Conservation (phyloP, 2,797 vertebrate genomes). For the Lagorchestes hirsutus region DNA sequence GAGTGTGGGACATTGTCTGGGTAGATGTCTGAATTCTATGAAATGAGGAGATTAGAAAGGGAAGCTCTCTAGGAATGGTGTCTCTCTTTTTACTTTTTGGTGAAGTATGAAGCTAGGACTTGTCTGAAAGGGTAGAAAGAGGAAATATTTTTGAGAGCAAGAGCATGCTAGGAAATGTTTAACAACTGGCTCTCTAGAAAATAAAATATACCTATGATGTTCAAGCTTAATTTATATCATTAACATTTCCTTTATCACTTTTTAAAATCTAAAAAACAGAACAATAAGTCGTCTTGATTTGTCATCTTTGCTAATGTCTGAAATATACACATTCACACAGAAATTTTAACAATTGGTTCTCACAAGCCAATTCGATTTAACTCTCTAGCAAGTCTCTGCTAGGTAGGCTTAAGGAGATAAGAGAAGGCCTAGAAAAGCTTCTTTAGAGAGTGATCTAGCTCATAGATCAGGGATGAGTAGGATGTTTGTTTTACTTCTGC, state of each 20-base stretch:
- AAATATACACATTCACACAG: not conserved
- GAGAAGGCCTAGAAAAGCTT: not conserved
- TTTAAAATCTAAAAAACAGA: not conserved
- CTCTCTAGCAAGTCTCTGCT: not conserved
- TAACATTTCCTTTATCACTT: not conserved
- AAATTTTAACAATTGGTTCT: not conserved
- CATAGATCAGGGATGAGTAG: not conserved
- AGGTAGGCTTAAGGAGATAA: not conserved
- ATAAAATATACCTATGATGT: not conserved
- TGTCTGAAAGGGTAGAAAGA: not conserved
- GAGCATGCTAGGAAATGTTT: not conserved
- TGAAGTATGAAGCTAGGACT: not conserved
- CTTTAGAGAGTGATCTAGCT: not conserved
- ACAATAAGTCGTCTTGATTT: not conserved
- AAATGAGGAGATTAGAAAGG: not conserved
- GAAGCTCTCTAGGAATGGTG: not conserved
- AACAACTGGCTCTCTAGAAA: not conserved
- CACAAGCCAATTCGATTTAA: not conserved
- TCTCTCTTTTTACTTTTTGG: not conserved
- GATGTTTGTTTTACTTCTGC: not conserved
- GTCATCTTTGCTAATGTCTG: not conserved
- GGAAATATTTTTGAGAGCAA: not conserved
- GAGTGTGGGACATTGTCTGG: not conserved
- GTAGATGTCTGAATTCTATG: not conserved
- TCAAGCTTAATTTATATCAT: not conserved